Conservation (phyloP, 2,113 vertebrate species). For the cattle (Bos taurus) region ARS-UCD2.0 NC_037338.1:11447501-11448000, state of each 20-base stretch:
- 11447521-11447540: slow-evolving; percentile 4
- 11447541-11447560: slow-evolving; percentile 53
- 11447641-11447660: neutral
- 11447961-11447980: neutral
- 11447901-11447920: neutral
- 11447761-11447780: neutral
- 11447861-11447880: neutral
- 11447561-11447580: neutral
- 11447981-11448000: neutral
- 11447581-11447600: slow-evolving; percentile 34
- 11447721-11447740: neutral
- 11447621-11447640: neutral
- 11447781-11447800: neutral
- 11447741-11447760: neutral
- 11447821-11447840: neutral
- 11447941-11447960: neutral
- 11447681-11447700: neutral
- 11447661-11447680: neutral
- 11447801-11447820: neutral
- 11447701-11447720: neutral
- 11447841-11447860: neutral
- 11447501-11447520: neutral
- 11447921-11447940: neutral
- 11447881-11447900: neutral
- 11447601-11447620: neutral